A percentile compares a stretch with the other conserved stretches of the same genome.
phyloP scores from a whole-genome alignment of 2,888 invertebrate species.

The Myopa testacea region DNA sequence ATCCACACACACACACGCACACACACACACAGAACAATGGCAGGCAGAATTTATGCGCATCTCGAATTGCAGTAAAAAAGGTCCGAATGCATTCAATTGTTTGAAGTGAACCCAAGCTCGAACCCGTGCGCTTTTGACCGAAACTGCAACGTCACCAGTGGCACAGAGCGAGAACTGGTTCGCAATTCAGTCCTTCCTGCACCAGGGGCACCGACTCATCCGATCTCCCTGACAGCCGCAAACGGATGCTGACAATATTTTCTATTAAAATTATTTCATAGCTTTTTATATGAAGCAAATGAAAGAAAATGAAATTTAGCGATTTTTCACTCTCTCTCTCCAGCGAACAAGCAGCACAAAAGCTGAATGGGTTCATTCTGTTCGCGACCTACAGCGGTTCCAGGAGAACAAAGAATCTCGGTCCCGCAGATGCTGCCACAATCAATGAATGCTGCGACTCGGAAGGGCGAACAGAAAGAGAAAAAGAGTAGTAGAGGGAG shows the following conservation, averaged over 20 bases:
- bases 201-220: neutral
- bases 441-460: neutral
- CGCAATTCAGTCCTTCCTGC: neutral
- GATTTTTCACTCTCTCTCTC: neutral
- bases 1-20: neutral
- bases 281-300: conserved; percentile 5
- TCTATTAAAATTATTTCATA: neutral
- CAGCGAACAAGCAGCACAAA: neutral
- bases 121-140: neutral
- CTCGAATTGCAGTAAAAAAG: too few species aligned
- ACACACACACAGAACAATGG: neutral
- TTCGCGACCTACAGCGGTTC: neutral
- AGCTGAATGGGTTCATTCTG: neutral
- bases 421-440: neutral
- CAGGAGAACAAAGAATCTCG: too few species aligned
- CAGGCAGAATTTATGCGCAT: neutral
- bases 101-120: neutral
- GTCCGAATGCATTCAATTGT: conserved; percentile 26
- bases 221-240: neutral
- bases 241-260: conserved; percentile 1
- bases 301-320: conserved; percentile 5
- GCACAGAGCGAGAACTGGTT: neutral
- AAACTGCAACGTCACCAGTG: neutral
- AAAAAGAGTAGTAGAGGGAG: too few species aligned
- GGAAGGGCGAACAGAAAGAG: too few species aligned